Evolutionary conservation across 2,797 vertebrate genomes (phyloP).

Genomic region (Phataginus tricuspis): DNA sequence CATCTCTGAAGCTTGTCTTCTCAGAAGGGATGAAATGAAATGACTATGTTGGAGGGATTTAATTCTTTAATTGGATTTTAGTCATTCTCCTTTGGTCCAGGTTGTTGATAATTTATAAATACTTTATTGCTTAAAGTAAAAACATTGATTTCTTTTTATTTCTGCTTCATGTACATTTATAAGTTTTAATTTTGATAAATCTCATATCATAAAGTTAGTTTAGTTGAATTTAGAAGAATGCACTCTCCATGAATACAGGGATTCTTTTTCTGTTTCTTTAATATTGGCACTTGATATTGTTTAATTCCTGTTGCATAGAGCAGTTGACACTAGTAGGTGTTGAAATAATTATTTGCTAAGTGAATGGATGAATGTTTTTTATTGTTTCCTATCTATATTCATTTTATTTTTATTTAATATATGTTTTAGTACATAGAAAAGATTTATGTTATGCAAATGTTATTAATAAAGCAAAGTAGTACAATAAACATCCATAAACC

Average conservation of each 20-base stretch:
- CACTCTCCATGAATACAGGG: not conserved
- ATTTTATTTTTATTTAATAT: conserved; percentile 8
- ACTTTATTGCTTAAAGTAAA: not conserved
- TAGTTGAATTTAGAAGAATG: not conserved
- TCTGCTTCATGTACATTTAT: not conserved
- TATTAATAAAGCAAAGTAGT: not conserved
- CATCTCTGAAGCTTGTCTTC: not conserved
- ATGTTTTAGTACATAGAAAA: not conserved
- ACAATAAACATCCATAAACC: not conserved
- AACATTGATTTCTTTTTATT: not conserved
- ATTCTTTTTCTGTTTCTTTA: not conserved
- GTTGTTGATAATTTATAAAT: not conserved
- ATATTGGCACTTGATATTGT: not conserved
- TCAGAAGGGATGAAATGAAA: not conserved
- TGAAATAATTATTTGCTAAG: conserved; percentile 10
- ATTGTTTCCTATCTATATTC: not conserved
- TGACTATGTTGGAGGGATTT: not conserved
- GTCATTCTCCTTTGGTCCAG: not conserved
- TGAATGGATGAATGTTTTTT: not conserved
- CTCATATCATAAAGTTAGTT: not conserved
- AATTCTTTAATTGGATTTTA: not conserved
- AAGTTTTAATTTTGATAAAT: not conserved
- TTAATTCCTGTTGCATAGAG: not conserved
- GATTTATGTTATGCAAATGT: not conserved
- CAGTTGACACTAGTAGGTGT: not conserved